phyloP scores from a whole-genome alignment of 2,888 invertebrate genomes.

The Acrocyrtus sp. region DNA sequence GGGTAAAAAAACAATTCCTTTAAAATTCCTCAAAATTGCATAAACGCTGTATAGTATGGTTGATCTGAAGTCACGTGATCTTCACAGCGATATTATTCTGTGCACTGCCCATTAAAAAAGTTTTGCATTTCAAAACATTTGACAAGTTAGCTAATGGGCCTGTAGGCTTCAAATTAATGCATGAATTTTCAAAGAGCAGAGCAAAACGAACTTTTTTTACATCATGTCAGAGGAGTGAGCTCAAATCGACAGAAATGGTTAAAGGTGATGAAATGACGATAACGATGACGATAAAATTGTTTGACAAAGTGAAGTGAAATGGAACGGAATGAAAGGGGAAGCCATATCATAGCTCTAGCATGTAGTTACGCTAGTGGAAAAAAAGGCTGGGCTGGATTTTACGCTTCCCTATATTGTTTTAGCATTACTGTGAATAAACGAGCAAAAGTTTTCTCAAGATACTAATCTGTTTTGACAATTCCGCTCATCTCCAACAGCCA shows the following conservation, averaged over 20 bases:
- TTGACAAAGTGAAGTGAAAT: constrained; percentile 16
- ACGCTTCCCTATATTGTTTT: not conserved
- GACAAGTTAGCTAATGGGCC: not conserved
- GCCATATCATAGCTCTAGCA: not conserved
- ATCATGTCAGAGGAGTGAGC: not conserved
- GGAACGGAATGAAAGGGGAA: constrained; percentile 36
- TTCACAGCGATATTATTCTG: too few species aligned
- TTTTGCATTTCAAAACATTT: not conserved
- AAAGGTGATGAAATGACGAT: constrained; percentile 8
- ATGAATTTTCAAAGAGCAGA: too few species aligned
- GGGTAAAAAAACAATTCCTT: too few species aligned
- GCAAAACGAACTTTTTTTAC: not conserved
- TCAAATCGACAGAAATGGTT: not conserved
- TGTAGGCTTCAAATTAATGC: not conserved
- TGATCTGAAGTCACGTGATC: too few species aligned
- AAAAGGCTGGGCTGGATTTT: not conserved
- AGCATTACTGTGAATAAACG: constrained; percentile 2
- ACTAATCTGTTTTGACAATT: constrained; percentile 64
- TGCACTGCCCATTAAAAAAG: too few species aligned
- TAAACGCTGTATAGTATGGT: too few species aligned
- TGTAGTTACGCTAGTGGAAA: too few species aligned
- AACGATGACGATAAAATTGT: constrained; percentile 15
- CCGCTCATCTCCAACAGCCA: constrained; percentile 50
- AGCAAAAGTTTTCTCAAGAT: constrained; percentile 48
- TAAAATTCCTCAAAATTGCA: too few species aligned